Base-by-base conservation (phyloP, 2,888 invertebrate genomes). In the Phengaris alcon region DNA sequence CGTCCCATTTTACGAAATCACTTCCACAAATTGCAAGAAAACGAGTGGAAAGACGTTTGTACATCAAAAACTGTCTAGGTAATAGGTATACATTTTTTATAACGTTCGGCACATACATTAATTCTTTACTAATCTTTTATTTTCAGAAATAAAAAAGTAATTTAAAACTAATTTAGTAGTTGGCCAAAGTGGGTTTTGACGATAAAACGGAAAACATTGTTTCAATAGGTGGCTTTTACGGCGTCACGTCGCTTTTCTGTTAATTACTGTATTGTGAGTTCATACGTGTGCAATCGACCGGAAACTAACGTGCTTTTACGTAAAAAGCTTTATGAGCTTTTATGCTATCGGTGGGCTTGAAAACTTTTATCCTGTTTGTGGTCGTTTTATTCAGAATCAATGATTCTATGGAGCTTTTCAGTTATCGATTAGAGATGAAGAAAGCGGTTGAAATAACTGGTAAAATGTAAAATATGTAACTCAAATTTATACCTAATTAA, bases 181-280 rank as follows among this genome's bases (percentile, higher is more conserved):
- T 10, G 52, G 72, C 13, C 52, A 52, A 72, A 72, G 72, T 72
- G 72, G 52, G 72, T 72, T 72, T 70, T 72, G 12, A 13, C 72
- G 72, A 72, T 72, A 72, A 72, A 72, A 72, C 72, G 35, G 68
- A 59, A 68, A 74, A 52, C 68, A 75, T 48, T 75, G 70, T 59
- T 75, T 59, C 57, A 75, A 75, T 70, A 48, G 75, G 51, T 70
- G 51, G 75, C 75, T 75, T 75, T 75, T 75, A 75, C 70, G 70
- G 70, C 75, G 59, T 70, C 75, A 75, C 51, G 69, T 72, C 70
- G 70, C 69, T 59, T 75, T 57, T 22, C 48, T 57, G 44, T 75
- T 75, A 75, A 75, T 75, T 75, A 75, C 75, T 48, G 70, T 75
- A 70, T 75, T 75, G 75, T 59, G 70, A 70, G 75, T 46, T 57